phyloP scores from a whole-genome alignment of 2,113 vertebrate genomes.

The Amblyopsis rosae region DNA sequence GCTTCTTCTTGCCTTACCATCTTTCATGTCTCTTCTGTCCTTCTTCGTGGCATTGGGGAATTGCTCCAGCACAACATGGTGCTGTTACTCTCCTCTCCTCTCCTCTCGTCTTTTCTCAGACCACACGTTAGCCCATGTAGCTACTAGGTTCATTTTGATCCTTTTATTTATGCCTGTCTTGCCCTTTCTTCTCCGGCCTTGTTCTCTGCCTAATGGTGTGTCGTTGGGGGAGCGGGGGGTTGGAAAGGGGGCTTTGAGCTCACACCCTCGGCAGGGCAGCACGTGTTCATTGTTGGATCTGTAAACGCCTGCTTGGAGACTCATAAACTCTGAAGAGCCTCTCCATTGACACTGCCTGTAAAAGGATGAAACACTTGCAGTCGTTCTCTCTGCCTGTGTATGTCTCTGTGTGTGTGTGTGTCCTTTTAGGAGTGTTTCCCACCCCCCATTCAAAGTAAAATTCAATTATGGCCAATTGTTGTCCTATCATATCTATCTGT shows the following conservation, averaged over 20 bases:
- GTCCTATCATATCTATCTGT: too few relatives aligned
- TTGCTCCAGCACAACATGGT: background rate
- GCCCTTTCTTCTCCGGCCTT: conserved; percentile 8
- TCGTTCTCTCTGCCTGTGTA: background rate
- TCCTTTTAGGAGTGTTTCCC: background rate
- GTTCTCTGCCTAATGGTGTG: conserved; percentile 22
- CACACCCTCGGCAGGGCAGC: conserved; percentile 26
- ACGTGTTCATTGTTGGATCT: conserved; percentile 46
- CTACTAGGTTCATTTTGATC: too few relatives aligned
- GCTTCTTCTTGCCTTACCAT: conserved; percentile 39
- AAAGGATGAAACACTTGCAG: conserved; percentile 59
- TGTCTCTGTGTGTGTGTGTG: conserved; percentile 12
- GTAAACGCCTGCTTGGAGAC: conserved; percentile 41
- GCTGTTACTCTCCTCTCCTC: background rate
- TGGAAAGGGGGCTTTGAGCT: background rate
- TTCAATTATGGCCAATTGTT: background rate
- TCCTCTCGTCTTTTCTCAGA: background rate
- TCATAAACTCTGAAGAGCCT: conserved; percentile 55
- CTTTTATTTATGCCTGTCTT: background rate
- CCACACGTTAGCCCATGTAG: too few relatives aligned
- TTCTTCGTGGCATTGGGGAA: background rate
- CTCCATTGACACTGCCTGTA: conserved; percentile 52
- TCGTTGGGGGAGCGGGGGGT: background rate
- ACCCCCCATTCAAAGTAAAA: background rate
- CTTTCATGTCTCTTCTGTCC: background rate